phyloP scores from a whole-genome alignment of 1,140 invertebrate species.

The Leptoteleia sp. region DNA sequence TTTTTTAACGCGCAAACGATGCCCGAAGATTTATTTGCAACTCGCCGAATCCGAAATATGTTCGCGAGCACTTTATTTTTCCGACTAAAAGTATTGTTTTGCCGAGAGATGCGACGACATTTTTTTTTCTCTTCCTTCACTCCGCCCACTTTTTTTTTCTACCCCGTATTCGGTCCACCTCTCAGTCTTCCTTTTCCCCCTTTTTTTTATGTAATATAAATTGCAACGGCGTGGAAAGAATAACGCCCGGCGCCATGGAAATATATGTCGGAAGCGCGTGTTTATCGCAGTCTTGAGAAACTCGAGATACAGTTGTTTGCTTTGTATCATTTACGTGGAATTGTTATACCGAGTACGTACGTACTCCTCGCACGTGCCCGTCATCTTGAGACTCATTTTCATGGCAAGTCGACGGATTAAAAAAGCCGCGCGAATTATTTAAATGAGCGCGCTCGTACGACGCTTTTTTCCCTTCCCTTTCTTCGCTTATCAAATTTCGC shows the following conservation, averaged over 20 bases:
- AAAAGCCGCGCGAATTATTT: conserved; percentile 13
- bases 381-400: conserved; percentile 22
- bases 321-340: conserved; percentile 46
- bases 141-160: too few species aligned
- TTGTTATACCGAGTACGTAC: conserved; percentile 30
- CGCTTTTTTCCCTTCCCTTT: not conserved
- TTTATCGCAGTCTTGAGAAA: conserved; percentile 56
- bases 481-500: too few species aligned
- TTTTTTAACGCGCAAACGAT: conserved; percentile 27
- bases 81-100: conserved; percentile 53
- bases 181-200: conserved; percentile 5
- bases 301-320: conserved; percentile 30
- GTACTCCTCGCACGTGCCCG: conserved; percentile 16
- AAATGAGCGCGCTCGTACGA: not conserved
- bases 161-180: too few species aligned
- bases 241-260: conserved; percentile 42
- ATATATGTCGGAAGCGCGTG: conserved; percentile 42
- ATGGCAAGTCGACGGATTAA: conserved; percentile 13
- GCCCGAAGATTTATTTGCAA: conserved; percentile 44
- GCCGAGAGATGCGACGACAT: not conserved
- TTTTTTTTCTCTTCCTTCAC: too few species aligned
- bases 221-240: conserved; percentile 49
- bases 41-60: conserved; percentile 35
- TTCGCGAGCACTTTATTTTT: conserved; percentile 42
- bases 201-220: conserved; percentile 39